These are phyloP conservation scores for Aphaenogaster ashmeadi DNA, from an alignment of 1,140 invertebrate species.

Conservation along the genomic window DNA sequence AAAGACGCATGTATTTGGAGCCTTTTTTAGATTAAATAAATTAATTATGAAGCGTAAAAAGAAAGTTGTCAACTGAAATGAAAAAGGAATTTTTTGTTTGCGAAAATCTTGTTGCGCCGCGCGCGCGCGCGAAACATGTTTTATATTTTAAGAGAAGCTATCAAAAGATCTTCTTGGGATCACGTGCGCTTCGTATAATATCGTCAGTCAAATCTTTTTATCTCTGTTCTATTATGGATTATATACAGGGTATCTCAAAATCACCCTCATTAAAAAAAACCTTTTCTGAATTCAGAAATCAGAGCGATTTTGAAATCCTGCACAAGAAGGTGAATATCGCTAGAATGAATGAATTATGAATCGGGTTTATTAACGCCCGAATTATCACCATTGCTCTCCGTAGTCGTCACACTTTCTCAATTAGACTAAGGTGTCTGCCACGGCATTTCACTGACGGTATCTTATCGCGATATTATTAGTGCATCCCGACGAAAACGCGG, in stretches of 20 bases:
- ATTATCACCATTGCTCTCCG: slow-evolving; percentile 3
- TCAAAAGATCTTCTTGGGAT: slow-evolving; percentile 37
- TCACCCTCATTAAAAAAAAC: not conserved
- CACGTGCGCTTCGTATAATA: slow-evolving; percentile 2
- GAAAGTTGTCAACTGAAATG: slow-evolving; percentile 1
- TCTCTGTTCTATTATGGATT: not conserved
- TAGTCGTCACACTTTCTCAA: slow-evolving; percentile 8
- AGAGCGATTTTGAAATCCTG: not conserved
- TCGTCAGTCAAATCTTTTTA: not conserved
- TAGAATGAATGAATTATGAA: slow-evolving; percentile 32
- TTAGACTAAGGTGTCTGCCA: not conserved
- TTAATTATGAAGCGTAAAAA: slow-evolving; percentile 5
- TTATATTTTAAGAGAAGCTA: not conserved
- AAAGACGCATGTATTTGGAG: not conserved
- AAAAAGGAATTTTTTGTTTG: not conserved
- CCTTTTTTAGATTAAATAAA: not conserved
- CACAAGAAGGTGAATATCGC: slow-evolving; percentile 4
- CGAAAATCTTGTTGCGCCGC: not conserved
- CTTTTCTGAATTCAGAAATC: not conserved
- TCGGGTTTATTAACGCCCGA: not conserved
- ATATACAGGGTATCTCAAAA: slow-evolving; percentile 18
- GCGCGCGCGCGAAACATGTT: not conserved
- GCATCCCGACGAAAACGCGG: slow-evolving; percentile 87
- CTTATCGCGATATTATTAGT: slow-evolving; percentile 80
- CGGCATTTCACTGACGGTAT: not conserved